These are phyloP conservation scores for Drosophila guanche DNA, from an alignment of 1,140 invertebrate genomes.

Conservation along the genomic window DNA sequence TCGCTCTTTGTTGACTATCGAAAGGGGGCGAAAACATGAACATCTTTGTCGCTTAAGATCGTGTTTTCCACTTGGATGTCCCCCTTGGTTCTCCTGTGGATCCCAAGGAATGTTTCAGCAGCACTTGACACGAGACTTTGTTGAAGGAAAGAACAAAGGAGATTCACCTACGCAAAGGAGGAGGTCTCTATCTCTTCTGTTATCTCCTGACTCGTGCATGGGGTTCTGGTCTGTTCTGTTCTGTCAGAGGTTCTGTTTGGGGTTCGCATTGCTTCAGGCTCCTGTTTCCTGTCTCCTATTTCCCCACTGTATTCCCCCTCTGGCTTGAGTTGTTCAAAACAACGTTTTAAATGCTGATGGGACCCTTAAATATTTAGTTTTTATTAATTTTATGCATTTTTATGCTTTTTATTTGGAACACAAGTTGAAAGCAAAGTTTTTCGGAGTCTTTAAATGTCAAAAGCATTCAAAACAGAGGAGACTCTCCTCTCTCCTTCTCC, in stretches of 20 bases:
- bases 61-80: constrained; percentile 22
- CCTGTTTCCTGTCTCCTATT: no score
- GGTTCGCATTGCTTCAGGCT: no score
- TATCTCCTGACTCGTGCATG: background rate
- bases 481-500: no score
- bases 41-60: constrained; percentile 9
- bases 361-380: constrained; percentile 26
- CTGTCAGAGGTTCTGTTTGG: constrained; percentile 8
- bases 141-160: constrained; percentile 32
- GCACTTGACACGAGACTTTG: constrained; percentile 71
- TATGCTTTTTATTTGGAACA: no score
- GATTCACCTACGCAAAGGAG: background rate
- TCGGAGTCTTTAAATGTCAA: constrained; percentile 13
- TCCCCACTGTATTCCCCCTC: background rate
- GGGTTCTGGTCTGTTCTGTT: background rate
- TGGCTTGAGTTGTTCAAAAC: constrained; percentile 5
- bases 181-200: background rate
- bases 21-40: constrained; percentile 36
- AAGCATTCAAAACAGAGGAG: constrained; percentile 8
- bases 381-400: constrained; percentile 21
- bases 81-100: no score
- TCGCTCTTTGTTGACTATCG: constrained; percentile 38
- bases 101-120: constrained; percentile 31
- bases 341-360: constrained; percentile 1
- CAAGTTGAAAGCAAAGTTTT: no score